Base-by-base conservation (phyloP, 2,888 invertebrate species). In the Pachliopta kotzebuea region DNA sequence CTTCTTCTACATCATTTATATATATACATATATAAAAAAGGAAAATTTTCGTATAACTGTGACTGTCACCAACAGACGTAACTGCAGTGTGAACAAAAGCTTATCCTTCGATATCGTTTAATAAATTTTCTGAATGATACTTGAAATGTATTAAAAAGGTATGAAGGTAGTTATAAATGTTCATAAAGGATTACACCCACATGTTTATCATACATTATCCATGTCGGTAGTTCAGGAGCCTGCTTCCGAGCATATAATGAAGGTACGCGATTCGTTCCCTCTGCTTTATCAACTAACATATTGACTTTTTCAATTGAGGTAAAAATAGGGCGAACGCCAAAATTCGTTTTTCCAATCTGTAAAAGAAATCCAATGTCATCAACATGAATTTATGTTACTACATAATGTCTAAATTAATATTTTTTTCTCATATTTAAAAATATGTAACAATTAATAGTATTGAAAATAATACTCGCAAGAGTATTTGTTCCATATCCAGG, bases 131-230 rank as follows among this genome's bases (percentile, higher is more conserved):
- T 1, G 11, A 11, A 31, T 11, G 31, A 31, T 8, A 31, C 9
- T 31, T 31, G 11, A 37, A 37, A 37, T 11, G 11, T 37, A 11
- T 37, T 37, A 37, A 4, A 37, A 4, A 26, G 26, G 6, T 6
- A 26, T 26, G 26, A 26, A 26, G 26, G 26, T 26, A 26, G 3
- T 26, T 37, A 37, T 4, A 26, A 26, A 37, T 11, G 4, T 37
- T 14, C 14, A 37, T 45, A 11, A 45, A n/a, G n/a, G 55, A 60
- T 49, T 17, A 55, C 55, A 72, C 86, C 74, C 80, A 96, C 96
- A 88, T 98, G 95, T 85, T 97, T 96, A 79, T 98, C 98, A 81
- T 95, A 97, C 66, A 96, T 95, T 62, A 98, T 92, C 98, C 98
- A 98, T 0, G 96, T 89, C 0, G 98, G 98, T 58, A 96, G 80